Evolutionary conservation across 2,888 invertebrate genomes (phyloP).

Genomic region (Epinotia brunnichana): DNA sequence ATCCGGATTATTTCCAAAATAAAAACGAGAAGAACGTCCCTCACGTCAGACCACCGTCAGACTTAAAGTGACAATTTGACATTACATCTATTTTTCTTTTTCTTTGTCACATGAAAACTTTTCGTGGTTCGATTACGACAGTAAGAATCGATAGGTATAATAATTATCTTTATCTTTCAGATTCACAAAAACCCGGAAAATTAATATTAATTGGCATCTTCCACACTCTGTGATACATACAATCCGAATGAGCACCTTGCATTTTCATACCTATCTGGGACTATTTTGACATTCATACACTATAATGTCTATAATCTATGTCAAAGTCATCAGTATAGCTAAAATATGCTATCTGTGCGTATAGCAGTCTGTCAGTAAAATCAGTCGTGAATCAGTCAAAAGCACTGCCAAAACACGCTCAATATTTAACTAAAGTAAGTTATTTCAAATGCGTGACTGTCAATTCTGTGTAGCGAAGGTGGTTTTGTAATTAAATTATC

Average conservation of each 20-base stretch:
- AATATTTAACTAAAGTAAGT: neutral
- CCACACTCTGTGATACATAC: no score
- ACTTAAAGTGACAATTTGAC: slow-evolving; percentile 14
- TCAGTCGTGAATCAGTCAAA: neutral
- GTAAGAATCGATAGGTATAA: neutral
- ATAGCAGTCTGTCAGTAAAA: neutral
- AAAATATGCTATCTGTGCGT: no score
- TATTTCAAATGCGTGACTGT: neutral
- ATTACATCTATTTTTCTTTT: slow-evolving; percentile 17
- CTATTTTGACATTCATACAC: no score
- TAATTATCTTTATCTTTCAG: neutral
- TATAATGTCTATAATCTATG: neutral
- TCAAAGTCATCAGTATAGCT: neutral
- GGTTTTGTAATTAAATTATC: neutral
- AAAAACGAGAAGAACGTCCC: slow-evolving; percentile 23
- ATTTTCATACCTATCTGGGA: no score
- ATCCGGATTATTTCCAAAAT: slow-evolving; percentile 24
- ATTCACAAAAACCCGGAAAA: neutral
- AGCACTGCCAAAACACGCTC: no score
- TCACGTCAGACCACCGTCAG: slow-evolving; percentile 8
- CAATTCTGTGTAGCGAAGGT: neutral
- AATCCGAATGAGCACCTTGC: no score
- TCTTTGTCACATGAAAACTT: neutral
- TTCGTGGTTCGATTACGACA: neutral
- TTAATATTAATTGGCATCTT: neutral